Percentiles rank a stretch among this genome's conserved stretches.
Conservation (phyloP, 1,140 invertebrate species). For the Battus philenor region DNA sequence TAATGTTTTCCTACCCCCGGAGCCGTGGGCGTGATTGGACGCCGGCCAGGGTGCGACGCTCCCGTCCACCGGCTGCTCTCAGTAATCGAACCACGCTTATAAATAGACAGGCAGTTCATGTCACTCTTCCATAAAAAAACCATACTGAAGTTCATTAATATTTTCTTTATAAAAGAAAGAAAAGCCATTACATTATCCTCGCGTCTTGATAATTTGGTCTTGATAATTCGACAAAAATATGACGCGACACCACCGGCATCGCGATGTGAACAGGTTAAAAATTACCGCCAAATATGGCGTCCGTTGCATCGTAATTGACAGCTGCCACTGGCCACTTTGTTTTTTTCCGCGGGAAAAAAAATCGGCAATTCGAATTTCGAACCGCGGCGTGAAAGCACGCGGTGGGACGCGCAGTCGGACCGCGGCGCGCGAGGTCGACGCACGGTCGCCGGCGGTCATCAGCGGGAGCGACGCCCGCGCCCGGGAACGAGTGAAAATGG, state of each 20-base stretch:
- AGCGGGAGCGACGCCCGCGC: constrained; percentile 47
- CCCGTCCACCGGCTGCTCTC: constrained; percentile 31
- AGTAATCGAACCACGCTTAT: constrained; percentile 22
- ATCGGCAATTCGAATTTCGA: constrained; percentile 36
- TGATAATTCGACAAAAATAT: too few relatives aligned
- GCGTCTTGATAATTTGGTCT: too few relatives aligned
- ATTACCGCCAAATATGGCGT: constrained; percentile 7
- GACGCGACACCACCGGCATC: too few relatives aligned
- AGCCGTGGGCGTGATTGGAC: constrained; percentile 25
- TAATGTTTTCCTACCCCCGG: constrained; percentile 21
- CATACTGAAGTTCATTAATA: too few relatives aligned
- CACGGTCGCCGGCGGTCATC: constrained; percentile 55
- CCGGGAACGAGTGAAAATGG: constrained; percentile 47
- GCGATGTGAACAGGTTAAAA: neutral
- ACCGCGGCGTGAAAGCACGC: constrained; percentile 42
- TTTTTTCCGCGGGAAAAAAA: constrained; percentile 19
- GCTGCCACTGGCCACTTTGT: constrained; percentile 17
- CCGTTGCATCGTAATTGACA: constrained; percentile 12
- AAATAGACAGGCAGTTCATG: constrained; percentile 29
- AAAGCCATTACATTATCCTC: too few relatives aligned
- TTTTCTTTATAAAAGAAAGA: too few relatives aligned
- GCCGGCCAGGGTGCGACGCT: constrained; percentile 38
- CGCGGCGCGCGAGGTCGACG: constrained; percentile 44
- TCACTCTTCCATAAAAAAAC: neutral
- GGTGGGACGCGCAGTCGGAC: constrained; percentile 29